phyloP scores from a whole-genome alignment of 1,140 invertebrate species.

The Caenorhabditis inopinata region DNA sequence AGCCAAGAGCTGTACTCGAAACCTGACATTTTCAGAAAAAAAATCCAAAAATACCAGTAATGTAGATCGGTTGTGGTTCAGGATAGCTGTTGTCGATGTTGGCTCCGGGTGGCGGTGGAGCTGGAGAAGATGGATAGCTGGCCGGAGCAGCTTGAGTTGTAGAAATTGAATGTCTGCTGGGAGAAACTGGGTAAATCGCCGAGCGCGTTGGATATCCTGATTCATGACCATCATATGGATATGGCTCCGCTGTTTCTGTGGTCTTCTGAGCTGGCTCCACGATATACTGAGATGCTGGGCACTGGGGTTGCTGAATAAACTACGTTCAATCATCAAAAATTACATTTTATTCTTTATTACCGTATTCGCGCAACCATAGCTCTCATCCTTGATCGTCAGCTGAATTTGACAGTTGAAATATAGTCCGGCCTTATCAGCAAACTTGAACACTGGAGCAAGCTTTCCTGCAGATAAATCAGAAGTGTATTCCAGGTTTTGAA shows the following conservation, averaged over 20 bases:
- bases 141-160: constrained; percentile 3
- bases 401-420: constrained; percentile 66
- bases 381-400: constrained; percentile 57
- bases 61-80: constrained; percentile 9
- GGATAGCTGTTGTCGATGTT: constrained; percentile 11
- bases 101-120: constrained; percentile 13
- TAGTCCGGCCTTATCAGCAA: constrained; percentile 61
- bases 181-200: background rate
- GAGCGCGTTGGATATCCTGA: constrained; percentile 29
- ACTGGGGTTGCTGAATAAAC: constrained; percentile 53
- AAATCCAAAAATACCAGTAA: background rate
- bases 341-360: constrained; percentile 3
- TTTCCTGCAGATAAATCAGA: constrained; percentile 60
- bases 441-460: constrained; percentile 61
- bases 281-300: constrained; percentile 29
- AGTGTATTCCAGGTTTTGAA: constrained; percentile 56
- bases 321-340: no score
- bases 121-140: constrained; percentile 5
- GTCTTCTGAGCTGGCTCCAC: constrained; percentile 45
- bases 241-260: constrained; percentile 29
- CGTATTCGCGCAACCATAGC: constrained; percentile 51
- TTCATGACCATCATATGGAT: constrained; percentile 34
- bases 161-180: constrained; percentile 1
- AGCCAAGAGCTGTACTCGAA: no score
- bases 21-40: no score